Evolutionary conservation across 1,140 invertebrate genomes (phyloP).

Genomic region (Apis laboriosa): DNA sequence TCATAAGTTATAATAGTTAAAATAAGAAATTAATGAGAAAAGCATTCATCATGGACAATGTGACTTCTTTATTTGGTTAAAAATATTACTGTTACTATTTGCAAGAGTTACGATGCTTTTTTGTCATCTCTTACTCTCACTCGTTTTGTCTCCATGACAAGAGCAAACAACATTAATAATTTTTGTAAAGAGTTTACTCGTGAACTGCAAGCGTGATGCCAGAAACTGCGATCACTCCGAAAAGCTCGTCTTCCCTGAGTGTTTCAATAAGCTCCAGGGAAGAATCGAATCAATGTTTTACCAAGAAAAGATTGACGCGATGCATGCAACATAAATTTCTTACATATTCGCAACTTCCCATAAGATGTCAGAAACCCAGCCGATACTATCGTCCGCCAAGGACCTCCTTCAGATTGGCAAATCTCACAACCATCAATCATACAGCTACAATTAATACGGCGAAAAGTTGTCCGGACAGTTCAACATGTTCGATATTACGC

Average conservation of each 20-base stretch:
- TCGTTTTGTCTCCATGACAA: slow-evolving; percentile 55
- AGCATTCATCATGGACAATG: not conserved
- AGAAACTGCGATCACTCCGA: slow-evolving; percentile 57
- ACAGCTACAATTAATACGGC: slow-evolving; percentile 24
- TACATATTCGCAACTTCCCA: slow-evolving; percentile 49
- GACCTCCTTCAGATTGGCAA: slow-evolving; percentile 54
- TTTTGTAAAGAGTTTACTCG: slow-evolving; percentile 28
- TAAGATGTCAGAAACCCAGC: slow-evolving; percentile 59
- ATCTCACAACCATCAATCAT: slow-evolving; percentile 14
- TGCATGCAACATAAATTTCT: slow-evolving; percentile 60
- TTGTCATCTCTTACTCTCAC: not conserved
- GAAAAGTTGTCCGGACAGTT: slow-evolving; percentile 49
- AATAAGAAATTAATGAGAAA: not conserved
- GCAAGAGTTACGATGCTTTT: not conserved
- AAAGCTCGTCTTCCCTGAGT: slow-evolving; percentile 42
- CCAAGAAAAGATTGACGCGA: slow-evolving; percentile 45
- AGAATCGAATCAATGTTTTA: slow-evolving; percentile 12
- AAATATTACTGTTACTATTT: not conserved
- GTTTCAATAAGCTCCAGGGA: slow-evolving; percentile 43
- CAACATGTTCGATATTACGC: slow-evolving; percentile 42
- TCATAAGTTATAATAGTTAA: not conserved
- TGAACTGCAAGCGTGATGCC: slow-evolving; percentile 55
- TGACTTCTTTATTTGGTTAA: not conserved
- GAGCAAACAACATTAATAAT: slow-evolving; percentile 25
- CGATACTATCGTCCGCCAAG: slow-evolving; percentile 53